A percentile compares a stretch with the other conserved stretches of the same genome.
Evolutionary conservation across 2,113 vertebrate species (phyloP).

Genomic region (Mirounga angustirostris): DNA sequence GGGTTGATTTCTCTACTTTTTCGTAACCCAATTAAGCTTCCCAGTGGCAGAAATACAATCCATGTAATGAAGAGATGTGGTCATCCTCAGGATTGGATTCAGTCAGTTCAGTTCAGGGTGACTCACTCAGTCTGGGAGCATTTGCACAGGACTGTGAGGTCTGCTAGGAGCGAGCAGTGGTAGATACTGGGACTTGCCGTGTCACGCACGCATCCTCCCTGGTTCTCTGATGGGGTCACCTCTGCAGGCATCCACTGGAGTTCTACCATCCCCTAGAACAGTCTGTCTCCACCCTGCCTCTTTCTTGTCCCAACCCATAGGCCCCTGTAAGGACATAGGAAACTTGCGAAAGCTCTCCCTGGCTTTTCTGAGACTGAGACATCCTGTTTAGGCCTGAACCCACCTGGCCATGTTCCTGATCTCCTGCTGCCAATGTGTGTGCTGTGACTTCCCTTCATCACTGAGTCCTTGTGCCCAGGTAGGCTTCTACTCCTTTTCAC

Average conservation of each 20-base stretch:
- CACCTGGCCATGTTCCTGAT: neutral
- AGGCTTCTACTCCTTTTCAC: neutral
- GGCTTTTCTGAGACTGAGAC: neutral
- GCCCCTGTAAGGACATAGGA: neutral
- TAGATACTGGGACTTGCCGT: neutral
- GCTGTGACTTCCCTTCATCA: neutral
- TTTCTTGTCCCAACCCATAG: neutral
- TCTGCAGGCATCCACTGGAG: neutral
- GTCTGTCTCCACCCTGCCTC: neutral
- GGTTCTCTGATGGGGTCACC: neutral
- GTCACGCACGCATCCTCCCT: neutral
- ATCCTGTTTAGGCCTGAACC: neutral
- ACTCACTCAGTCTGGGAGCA: rapidly evolving
- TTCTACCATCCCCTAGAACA: neutral
- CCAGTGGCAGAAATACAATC: neutral
- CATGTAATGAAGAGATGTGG: neutral
- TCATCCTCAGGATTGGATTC: neutral
- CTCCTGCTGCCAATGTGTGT: rapidly evolving
- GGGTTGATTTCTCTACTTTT: neutral
- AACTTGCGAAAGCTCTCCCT: neutral
- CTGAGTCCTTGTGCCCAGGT: neutral
- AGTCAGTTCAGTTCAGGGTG: neutral
- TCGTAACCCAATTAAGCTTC: neutral
- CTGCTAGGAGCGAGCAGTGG: rapidly evolving
- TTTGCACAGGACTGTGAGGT: too few relatives aligned